phyloP scores from a whole-genome alignment of 2,888 invertebrate genomes.

The Ptilodon capucinus region DNA sequence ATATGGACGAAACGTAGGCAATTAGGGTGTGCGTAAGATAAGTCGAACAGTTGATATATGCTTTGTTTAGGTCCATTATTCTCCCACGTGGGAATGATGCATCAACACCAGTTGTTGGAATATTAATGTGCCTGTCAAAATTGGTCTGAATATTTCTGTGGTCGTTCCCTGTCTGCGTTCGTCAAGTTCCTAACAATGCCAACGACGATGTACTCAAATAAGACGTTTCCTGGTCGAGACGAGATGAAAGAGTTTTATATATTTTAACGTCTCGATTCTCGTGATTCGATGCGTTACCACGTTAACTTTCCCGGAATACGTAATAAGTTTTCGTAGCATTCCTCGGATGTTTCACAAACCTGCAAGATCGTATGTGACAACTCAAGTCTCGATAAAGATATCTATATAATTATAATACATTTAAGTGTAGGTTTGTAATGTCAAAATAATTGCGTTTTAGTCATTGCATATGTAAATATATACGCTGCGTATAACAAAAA shows the following conservation, averaged over 20 bases:
- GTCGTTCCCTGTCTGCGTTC: constrained; percentile 15
- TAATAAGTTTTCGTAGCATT: background rate
- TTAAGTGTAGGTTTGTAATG: background rate
- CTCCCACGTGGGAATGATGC: background rate
- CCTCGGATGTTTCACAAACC: background rate
- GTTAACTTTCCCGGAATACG: constrained; percentile 8
- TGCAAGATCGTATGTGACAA: background rate
- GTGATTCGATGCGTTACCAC: constrained; percentile 4
- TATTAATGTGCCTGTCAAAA: constrained; percentile 9
- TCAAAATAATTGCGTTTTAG: no score
- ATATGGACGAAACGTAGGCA: constrained; percentile 50
- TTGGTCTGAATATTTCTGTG: constrained; percentile 14
- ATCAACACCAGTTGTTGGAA: background rate
- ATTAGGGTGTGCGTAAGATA: constrained; percentile 37
- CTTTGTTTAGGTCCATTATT: constrained; percentile 15
- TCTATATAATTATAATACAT: background rate
- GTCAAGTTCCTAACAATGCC: constrained; percentile 26
- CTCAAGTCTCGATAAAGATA: background rate
- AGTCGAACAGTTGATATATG: constrained; percentile 29
- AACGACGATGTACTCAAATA: constrained; percentile 46
- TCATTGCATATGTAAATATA: no score
- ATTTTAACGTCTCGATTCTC: constrained; percentile 44
- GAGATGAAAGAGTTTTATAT: constrained; percentile 59
- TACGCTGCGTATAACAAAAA: no score
- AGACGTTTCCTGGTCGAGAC: constrained; percentile 55